Conservation (phyloP, 2,113 vertebrate genomes). For the Tapirus terrestris region DNA sequence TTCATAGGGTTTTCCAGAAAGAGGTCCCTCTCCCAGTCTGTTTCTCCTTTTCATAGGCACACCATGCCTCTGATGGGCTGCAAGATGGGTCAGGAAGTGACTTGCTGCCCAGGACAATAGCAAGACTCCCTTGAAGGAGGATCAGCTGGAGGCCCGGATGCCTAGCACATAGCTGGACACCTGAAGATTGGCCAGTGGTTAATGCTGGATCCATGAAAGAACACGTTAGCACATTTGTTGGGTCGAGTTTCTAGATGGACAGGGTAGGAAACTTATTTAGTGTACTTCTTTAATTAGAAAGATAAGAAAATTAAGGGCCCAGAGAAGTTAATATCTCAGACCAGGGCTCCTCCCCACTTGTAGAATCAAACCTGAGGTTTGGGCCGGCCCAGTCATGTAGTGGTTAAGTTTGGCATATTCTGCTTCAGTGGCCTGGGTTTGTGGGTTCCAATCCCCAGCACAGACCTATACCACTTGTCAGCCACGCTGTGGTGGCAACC, state of each 20-base stretch:
- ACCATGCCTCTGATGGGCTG: background rate
- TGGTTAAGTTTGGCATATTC: too few relatives aligned
- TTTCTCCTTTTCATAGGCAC: background rate
- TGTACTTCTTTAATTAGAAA: background rate
- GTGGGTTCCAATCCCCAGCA: too few relatives aligned
- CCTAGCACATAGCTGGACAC: rapidly evolving
- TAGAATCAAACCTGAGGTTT: background rate
- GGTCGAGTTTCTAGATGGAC: background rate
- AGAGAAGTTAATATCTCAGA: background rate
- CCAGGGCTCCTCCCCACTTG: too few relatives aligned
- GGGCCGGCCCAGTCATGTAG: too few relatives aligned
- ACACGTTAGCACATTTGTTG: rapidly evolving
- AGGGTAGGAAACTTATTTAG: background rate
- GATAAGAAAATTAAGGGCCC: background rate
- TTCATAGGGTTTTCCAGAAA: background rate
- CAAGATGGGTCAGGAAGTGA: background rate
- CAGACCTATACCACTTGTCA: too few relatives aligned
- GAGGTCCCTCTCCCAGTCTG: rapidly evolving
- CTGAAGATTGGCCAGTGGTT: rapidly evolving
- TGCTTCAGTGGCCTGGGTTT: too few relatives aligned
- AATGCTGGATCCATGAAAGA: rapidly evolving
- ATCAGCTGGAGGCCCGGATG: rapidly evolving
- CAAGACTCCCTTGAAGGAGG: rapidly evolving
- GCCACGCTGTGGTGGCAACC: too few relatives aligned
- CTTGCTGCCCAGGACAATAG: rapidly evolving